Conservation (phyloP, 2,888 invertebrate genomes). For the Lysandra coridon region DNA sequence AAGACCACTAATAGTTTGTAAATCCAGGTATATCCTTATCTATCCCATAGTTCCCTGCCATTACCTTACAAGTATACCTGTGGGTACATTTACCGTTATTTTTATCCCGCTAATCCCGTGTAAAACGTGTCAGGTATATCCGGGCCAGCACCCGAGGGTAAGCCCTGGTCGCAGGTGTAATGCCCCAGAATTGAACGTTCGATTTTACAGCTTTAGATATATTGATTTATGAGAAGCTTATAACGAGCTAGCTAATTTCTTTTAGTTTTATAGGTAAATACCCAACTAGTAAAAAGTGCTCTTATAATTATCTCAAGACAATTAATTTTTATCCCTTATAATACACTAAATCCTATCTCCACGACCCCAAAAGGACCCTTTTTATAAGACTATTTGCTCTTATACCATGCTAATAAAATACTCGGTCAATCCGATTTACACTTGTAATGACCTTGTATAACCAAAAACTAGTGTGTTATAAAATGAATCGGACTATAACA, state of each 20-base stretch:
- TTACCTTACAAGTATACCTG: neutral
- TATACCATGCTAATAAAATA: too few relatives aligned
- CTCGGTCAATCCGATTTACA: too few relatives aligned
- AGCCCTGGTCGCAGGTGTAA: conserved; percentile 25
- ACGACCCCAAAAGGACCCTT: too few relatives aligned
- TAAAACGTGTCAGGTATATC: conserved; percentile 2
- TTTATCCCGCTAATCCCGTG: neutral
- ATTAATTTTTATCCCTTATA: too few relatives aligned
- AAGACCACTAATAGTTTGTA: neutral
- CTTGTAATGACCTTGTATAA: too few relatives aligned
- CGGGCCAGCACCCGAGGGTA: neutral
- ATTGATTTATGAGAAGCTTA: conserved; percentile 4
- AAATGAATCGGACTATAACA: too few relatives aligned
- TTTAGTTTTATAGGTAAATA: neutral
- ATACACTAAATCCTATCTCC: too few relatives aligned
- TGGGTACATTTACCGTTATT: neutral
- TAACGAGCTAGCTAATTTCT: conserved; percentile 1
- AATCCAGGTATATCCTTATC: neutral
- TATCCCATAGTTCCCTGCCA: neutral
- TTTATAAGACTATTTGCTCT: too few relatives aligned
- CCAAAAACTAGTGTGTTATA: too few relatives aligned
- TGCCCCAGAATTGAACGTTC: neutral
- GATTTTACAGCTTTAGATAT: neutral
- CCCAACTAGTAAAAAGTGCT: too few relatives aligned
- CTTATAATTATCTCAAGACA: too few relatives aligned